Evolutionary conservation across 2,113 vertebrate species (phyloP).

Genomic region (Tachysurus fulvidraco): DNA sequence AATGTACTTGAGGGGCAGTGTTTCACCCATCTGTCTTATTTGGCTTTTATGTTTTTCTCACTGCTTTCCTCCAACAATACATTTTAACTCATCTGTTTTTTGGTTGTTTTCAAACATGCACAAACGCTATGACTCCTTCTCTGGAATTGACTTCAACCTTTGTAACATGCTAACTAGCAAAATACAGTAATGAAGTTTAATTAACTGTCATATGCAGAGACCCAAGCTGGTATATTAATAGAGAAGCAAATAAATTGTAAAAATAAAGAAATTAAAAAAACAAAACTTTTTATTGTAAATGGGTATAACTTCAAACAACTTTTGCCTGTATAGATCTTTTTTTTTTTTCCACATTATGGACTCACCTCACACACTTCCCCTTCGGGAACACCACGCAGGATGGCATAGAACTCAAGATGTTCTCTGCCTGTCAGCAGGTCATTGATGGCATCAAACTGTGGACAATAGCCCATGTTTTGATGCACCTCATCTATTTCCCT

Average conservation of each 20-base stretch:
- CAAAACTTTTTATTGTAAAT: neutral
- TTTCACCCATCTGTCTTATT: neutral
- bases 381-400: conserved; percentile 91
- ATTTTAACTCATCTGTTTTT: neutral
- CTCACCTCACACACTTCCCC: conserved; percentile 91
- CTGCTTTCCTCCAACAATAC: neutral
- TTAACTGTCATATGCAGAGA: neutral
- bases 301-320: neutral
- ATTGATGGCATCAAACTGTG: conserved; percentile 95
- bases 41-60: neutral
- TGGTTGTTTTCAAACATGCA: neutral
- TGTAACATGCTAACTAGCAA: neutral
- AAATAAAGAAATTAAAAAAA: neutral
- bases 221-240: neutral
- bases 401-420: conserved; percentile 93
- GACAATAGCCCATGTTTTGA: conserved; percentile 96
- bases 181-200: neutral
- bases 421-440: conserved; percentile 94
- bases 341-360: neutral
- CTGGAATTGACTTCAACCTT: neutral
- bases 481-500: conserved; percentile 89
- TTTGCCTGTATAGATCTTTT: neutral
- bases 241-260: neutral
- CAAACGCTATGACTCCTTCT: neutral
- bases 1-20: neutral